Percentiles rank a stretch among this genome's conserved stretches.
Conservation (phyloP, 2,797 vertebrate genomes). For the Mycteria americana region DNA sequence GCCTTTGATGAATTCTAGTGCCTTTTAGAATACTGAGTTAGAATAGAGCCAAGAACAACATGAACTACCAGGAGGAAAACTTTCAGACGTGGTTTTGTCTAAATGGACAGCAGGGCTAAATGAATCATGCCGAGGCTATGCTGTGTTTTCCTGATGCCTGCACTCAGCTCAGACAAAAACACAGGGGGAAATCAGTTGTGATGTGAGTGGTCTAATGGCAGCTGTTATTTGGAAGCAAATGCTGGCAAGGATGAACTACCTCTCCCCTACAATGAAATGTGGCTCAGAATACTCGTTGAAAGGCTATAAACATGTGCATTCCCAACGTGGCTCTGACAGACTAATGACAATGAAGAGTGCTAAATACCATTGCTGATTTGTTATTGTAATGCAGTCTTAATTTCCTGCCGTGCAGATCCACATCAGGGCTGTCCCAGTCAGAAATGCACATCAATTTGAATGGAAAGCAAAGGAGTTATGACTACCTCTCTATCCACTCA, state of each 20-base stretch:
- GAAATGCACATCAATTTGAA: constrained; percentile 47
- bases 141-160: neutral
- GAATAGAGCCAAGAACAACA: neutral
- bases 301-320: neutral
- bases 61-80: neutral
- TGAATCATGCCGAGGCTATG: neutral
- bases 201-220: neutral
- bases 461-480: constrained; percentile 50
- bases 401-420: constrained; percentile 60
- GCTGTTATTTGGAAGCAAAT: neutral
- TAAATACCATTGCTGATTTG: neutral
- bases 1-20: neutral
- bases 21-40: neutral
- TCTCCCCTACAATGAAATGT: neutral
- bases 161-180: neutral
- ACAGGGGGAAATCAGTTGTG: neutral
- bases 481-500: constrained; percentile 59
- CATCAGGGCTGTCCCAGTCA: constrained; percentile 70
- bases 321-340: neutral
- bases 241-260: neutral
- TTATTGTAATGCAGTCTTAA: neutral
- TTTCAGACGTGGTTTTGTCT: neutral
- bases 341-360: neutral
- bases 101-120: neutral
- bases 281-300: neutral